phyloP scores from a whole-genome alignment of 2,888 invertebrate genomes.

The Sicus ferrugineus region DNA sequence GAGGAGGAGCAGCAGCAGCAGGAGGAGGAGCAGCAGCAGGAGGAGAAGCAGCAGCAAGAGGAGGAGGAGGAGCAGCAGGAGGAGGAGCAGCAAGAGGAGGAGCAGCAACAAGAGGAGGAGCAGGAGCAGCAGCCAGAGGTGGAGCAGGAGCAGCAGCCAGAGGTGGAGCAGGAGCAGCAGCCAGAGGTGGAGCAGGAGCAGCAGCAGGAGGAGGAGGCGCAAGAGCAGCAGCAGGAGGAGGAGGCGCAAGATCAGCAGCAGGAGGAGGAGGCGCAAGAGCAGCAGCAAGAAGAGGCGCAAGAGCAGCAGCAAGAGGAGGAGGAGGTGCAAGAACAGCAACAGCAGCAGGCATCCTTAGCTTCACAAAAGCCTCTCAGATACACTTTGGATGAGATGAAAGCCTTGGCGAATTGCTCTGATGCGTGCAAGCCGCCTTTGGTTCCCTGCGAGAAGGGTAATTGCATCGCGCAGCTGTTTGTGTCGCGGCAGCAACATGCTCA shows the following conservation, averaged over 20 bases:
- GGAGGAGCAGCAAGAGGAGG: no score
- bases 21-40: no score
- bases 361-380: constrained; percentile 44
- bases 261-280: not conserved
- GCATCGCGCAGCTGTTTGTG: constrained; percentile 55
- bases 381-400: constrained; percentile 50
- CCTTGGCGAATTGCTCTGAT: constrained; percentile 47
- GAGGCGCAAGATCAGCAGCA: no score
- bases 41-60: no score
- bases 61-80: not conserved
- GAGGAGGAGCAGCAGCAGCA: not conserved
- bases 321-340: not conserved
- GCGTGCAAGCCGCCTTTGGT: constrained; percentile 54
- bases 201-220: not conserved
- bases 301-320: not conserved
- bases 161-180: no score
- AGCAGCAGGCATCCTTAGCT: not conserved
- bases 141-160: not conserved
- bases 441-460: constrained; percentile 54
- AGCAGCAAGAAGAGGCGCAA: not conserved
- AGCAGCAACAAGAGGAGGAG: not conserved
- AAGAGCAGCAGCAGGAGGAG: no score
- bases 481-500: constrained; percentile 47
- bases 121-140: not conserved
- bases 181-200: not conserved